Percentiles rank a stretch among this genome's conserved stretches.
Conservation (phyloP, 2,888 invertebrate species). For the Neuroscelio doddi region DNA sequence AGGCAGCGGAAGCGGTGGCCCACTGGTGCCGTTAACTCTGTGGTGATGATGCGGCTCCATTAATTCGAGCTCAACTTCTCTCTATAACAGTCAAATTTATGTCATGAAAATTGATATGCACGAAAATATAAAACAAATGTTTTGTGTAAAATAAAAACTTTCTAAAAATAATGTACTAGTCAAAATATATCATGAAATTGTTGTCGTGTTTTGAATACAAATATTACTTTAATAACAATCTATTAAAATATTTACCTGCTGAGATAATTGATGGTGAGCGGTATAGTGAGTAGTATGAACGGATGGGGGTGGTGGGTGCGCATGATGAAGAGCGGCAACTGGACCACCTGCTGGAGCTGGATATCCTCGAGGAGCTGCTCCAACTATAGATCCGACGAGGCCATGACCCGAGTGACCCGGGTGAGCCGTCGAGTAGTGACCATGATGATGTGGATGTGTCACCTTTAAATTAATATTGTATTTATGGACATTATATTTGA, state of each 20-base stretch:
- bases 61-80: constrained; percentile 66
- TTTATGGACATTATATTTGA: too few species aligned
- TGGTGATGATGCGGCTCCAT: constrained; percentile 68
- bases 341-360: constrained; percentile 66
- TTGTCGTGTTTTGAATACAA: neutral
- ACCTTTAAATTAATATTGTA: constrained; percentile 47
- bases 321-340: constrained; percentile 63
- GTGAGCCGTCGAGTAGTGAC: constrained; percentile 63
- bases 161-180: too few species aligned
- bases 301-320: constrained; percentile 62
- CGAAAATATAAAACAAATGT: too few species aligned
- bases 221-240: too few species aligned
- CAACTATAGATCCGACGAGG: constrained; percentile 61
- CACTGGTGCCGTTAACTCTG: constrained; percentile 71
- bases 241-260: constrained; percentile 59
- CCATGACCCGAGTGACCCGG: constrained; percentile 63
- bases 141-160: neutral
- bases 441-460: constrained; percentile 64
- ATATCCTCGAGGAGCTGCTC: constrained; percentile 64
- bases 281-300: constrained; percentile 64
- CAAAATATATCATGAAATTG: too few species aligned
- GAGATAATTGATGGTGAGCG: constrained; percentile 66
- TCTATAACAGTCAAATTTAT: constrained; percentile 50
- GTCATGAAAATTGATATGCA: too few species aligned
- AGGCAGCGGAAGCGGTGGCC: constrained; percentile 68